phyloP scores from a whole-genome alignment of 2,113 vertebrate genomes.

The Cygnus buccinator region DNA sequence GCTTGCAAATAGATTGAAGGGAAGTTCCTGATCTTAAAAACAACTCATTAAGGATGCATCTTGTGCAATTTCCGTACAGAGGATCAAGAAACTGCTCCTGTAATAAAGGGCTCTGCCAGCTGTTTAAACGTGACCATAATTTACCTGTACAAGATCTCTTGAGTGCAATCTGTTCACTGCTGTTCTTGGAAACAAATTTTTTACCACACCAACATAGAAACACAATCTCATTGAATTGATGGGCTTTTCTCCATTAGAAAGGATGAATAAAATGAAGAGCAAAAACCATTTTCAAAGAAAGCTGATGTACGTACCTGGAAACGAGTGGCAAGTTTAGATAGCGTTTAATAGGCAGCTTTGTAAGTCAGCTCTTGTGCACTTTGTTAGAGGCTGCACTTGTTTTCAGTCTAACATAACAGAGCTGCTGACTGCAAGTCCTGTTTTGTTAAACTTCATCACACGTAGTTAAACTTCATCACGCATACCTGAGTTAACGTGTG shows the following conservation, averaged over 20 bases:
- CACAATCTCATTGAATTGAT: background rate
- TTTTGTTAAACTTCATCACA: background rate
- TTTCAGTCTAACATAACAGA: background rate
- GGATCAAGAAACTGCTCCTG: background rate
- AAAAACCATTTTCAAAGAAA: background rate
- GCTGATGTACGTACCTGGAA: background rate
- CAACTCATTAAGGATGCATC: background rate
- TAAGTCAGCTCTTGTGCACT: background rate
- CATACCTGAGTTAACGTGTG: background rate
- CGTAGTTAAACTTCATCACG: background rate
- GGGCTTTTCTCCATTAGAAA: background rate
- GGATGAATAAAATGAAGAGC: background rate
- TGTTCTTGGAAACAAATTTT: rapidly evolving
- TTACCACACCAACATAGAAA: background rate
- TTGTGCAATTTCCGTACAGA: background rate
- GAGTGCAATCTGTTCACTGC: rapidly evolving
- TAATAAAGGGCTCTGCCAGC: background rate
- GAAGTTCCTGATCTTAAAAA: background rate
- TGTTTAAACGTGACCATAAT: background rate
- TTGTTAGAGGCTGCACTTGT: background rate
- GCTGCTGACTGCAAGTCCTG: background rate
- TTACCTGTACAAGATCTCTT: background rate
- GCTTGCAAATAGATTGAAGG: background rate
- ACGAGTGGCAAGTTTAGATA: rapidly evolving
- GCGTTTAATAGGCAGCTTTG: background rate